A percentile compares a stretch with the other conserved stretches of the same genome.
phyloP scores from a whole-genome alignment of 2,888 invertebrate genomes.

The Ganaspis brasiliensis region DNA sequence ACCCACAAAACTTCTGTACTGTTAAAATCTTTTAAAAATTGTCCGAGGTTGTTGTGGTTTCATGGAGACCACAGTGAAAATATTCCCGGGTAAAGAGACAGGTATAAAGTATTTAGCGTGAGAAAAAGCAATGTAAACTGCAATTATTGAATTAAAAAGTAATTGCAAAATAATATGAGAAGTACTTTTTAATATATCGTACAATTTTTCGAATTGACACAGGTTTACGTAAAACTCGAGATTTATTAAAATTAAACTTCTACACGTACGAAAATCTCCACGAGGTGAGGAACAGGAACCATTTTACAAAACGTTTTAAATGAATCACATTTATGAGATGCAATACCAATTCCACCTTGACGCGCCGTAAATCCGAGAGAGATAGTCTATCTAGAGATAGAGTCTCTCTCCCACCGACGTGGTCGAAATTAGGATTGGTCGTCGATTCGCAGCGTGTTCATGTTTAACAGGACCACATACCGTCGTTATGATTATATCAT shows the following conservation, averaged over 20 bases:
- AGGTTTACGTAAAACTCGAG: too few relatives aligned
- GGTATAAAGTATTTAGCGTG: neutral
- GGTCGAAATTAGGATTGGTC: slow-evolving; percentile 32
- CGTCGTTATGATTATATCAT: slow-evolving; percentile 46
- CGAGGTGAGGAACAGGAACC: slow-evolving; percentile 27
- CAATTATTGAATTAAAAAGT: too few relatives aligned
- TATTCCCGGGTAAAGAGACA: neutral
- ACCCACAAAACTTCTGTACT: neutral
- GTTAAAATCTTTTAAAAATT: slow-evolving; percentile 1
- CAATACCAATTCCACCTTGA: slow-evolving; percentile 61
- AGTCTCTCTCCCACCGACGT: neutral
- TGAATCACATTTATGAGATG: slow-evolving; percentile 63
- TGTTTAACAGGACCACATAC: slow-evolving; percentile 23
- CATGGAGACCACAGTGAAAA: neutral
- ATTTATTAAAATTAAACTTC: too few relatives aligned
- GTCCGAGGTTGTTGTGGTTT: neutral
- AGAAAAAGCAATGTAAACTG: neutral
- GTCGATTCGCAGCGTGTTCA: slow-evolving; percentile 20
- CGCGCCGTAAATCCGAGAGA: slow-evolving; percentile 62
- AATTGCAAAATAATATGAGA: too few relatives aligned
- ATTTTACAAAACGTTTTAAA: slow-evolving; percentile 59
- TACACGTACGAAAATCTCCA: too few relatives aligned
- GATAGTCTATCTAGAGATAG: slow-evolving; percentile 45
- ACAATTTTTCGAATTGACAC: too few relatives aligned
- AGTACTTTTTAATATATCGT: too few relatives aligned